Evolutionary conservation across 2,797 vertebrate species (phyloP).

Genomic region (Sebastes variabilis): DNA sequence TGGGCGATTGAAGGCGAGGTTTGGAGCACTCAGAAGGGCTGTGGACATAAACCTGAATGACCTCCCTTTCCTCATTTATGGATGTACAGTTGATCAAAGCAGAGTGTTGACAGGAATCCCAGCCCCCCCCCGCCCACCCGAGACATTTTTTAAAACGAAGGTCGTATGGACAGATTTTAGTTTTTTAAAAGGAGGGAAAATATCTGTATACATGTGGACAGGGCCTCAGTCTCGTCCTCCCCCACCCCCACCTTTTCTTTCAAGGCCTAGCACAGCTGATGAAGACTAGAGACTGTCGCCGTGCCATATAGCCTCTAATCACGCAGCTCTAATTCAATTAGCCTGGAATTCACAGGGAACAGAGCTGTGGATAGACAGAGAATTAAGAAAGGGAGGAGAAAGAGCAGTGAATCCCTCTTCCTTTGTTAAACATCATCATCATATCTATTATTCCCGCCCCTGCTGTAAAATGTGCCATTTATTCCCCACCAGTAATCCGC

Average conservation of each 20-base stretch:
- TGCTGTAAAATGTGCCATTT: conserved; percentile 54
- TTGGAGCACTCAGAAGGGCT: too few relatives aligned
- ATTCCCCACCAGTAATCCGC: conserved; percentile 56
- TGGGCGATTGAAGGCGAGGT: too few relatives aligned
- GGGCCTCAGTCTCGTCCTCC: not conserved
- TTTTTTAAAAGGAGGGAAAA: too few relatives aligned
- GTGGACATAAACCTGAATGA: too few relatives aligned
- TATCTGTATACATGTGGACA: too few relatives aligned
- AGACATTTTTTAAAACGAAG: too few relatives aligned
- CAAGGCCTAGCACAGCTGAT: conserved; percentile 14
- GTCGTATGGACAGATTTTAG: too few relatives aligned
- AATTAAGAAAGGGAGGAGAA: conserved; percentile 40
- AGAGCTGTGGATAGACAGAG: conserved; percentile 22
- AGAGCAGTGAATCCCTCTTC: conserved; percentile 47
- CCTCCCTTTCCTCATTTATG: too few relatives aligned
- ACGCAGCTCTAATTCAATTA: conserved; percentile 71
- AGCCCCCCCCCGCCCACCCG: too few relatives aligned
- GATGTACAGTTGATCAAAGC: too few relatives aligned
- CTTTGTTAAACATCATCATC: conserved; percentile 61
- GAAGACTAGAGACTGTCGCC: conserved; percentile 17
- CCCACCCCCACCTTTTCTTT: not conserved
- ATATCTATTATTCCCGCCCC: conserved; percentile 52
- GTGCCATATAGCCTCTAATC: conserved; percentile 51
- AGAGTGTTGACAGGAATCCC: too few relatives aligned
- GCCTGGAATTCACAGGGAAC: conserved; percentile 44